Base-by-base conservation (phyloP, 2,888 invertebrate genomes). In the Papilio gigon region DNA sequence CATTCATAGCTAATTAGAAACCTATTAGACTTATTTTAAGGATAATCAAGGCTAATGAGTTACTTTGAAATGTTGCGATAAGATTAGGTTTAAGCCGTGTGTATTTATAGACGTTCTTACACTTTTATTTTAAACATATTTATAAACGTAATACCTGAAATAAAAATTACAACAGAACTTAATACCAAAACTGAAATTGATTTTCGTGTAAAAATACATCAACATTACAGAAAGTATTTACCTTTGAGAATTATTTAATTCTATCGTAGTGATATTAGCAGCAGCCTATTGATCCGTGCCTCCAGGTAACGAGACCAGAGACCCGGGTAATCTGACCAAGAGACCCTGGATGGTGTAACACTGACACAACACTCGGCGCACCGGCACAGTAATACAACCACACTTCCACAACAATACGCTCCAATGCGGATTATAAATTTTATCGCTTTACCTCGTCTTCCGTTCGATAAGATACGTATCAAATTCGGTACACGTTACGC, bases 251-350 rank as follows among this genome's bases (percentile, higher is more conserved):
- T 78, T 75, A 73, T 80, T 82, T 81, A 82, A 81, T 82, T 77
- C 76, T 76, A 78, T 77, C 83, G 77, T 81, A 83, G 82, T 81
- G 78, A 77, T 78, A 82, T 84, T 88, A 88, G 88, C 87, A 87
- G 88, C 86, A 85, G 42, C 71, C 77, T 85, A 89, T 89, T 84
- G 89, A 89, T 88, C 86, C 81, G 76, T 78, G 78, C 79, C 77
- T 82, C 77, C 75, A 79, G 76, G 75, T 73, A 75, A 75, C 73
- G 75, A 75, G 71, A 73, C 76, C 71, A 74, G 73, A 76, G 71
- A 73, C 73, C 72, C 74, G 75, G 73, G 70, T 75, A 71, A 76
- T 70, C 78, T 78, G 75, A 78, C 80, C 62, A 62, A 56, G 60
- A 56, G 61, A 25, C 67, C 30, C 56, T 53, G 11, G 17, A 47